A percentile compares a stretch with the other conserved stretches of the same genome.
Conservation (phyloP, 2,113 vertebrate genomes). For the Toxostoma redivivum region DNA sequence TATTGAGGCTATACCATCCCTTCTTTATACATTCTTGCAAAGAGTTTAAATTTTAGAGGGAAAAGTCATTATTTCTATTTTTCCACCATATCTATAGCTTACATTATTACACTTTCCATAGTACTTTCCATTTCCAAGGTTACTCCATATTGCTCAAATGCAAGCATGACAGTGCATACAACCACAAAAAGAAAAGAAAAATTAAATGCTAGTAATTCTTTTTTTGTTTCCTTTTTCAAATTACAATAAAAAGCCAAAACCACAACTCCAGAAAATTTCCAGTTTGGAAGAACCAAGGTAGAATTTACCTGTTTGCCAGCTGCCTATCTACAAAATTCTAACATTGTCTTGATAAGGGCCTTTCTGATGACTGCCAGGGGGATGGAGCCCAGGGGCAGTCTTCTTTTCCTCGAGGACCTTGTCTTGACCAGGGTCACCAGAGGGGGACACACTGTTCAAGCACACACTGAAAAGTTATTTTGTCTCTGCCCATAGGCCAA, state of each 20-base stretch:
- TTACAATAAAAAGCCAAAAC: neutral
- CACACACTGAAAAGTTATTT: neutral
- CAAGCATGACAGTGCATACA: neutral
- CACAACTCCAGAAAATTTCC: neutral
- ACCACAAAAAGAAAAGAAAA: neutral
- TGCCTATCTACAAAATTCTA: neutral
- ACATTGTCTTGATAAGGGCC: neutral
- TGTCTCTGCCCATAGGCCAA: neutral
- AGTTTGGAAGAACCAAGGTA: neutral
- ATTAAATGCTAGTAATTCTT: neutral
- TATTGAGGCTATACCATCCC: neutral
- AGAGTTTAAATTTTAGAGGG: neutral
- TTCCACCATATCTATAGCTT: neutral
- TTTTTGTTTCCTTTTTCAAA: neutral
- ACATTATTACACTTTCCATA: neutral
- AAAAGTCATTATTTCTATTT: neutral
- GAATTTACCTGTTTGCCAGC: neutral
- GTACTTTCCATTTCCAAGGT: neutral
- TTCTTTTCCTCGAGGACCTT: rapidly evolving
- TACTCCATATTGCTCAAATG: neutral
- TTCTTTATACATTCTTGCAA: neutral
- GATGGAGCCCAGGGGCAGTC: neutral
- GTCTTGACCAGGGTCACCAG: neutral
- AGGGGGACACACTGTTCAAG: neutral
- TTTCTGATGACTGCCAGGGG: neutral